Base-by-base conservation (phyloP, 2,797 vertebrate genomes). In the Megalops cyprinoides region DNA sequence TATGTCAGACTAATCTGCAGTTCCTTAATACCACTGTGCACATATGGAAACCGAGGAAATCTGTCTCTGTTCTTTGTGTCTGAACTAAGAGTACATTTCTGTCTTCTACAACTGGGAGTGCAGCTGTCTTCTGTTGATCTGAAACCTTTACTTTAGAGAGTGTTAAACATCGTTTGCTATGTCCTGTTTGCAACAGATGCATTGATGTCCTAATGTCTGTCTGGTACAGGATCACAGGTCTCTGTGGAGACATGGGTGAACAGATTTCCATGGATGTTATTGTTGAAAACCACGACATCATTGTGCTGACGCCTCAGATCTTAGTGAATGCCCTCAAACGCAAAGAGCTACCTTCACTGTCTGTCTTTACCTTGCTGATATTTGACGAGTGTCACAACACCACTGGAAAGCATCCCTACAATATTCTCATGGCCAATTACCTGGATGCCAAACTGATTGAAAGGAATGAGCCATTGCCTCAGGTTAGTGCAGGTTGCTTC, bases 361-460 rank as follows among this genome's bases (percentile, higher is more conserved):
- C 91, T 15, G 2, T 92, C 67, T 94, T 96, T 77, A 94, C 91
- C 5, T 84, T 95, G 85, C 91, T 95, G 88, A 92, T 95, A 88
- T 94, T 95, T 84, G 95, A 95, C 76, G 95, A 95, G 79, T 96
- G 95, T 83, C 94, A 96, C 87, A 94, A 95, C 74, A 93, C 94
- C 1, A 89, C 58, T 0, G 92, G 93, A 81, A 87, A 89, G 39
- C 93, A 95, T 56, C 93, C 95, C 10, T 95, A 94, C 81, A 94
- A 87, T 31, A 77, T 93, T 44, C 87, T 95, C 80, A 94, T 95
- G 95, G 87, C 87, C 79, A 85, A 51, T 65, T 95, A 94, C 69
- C 79, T 94, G 74, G 89, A 94, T 75, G 73, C 91, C 82, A 95
- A 95, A 81, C 86, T 94, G 51, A 80, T 83, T 71, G 83, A 87